These are phyloP conservation scores for Panthera tigris DNA, from an alignment of 2,113 vertebrate genomes.

Conservation along the genomic window DNA sequence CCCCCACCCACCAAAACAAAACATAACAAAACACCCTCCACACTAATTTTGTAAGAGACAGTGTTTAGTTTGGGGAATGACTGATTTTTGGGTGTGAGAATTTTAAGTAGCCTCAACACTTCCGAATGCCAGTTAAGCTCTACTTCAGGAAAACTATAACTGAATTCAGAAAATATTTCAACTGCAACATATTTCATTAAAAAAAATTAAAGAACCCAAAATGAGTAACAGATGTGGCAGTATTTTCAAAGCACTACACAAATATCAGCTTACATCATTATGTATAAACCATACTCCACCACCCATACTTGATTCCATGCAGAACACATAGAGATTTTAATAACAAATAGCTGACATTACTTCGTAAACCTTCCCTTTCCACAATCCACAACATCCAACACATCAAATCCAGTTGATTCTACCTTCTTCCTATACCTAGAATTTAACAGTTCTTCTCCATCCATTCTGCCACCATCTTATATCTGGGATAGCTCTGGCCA, in stretches of 20 bases:
- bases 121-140: not conserved
- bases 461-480: not conserved
- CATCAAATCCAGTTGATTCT: not conserved
- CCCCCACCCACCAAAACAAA: not conserved
- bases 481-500: not conserved
- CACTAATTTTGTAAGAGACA: not conserved
- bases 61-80: slow-evolving; percentile 17
- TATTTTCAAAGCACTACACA: slow-evolving; percentile 45
- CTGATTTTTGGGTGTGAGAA: not conserved
- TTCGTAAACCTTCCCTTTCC: not conserved
- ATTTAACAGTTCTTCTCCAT: slow-evolving; percentile 5
- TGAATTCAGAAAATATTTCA: slow-evolving; percentile 56
- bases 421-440: not conserved
- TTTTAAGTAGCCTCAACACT: slow-evolving; percentile 30
- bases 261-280: not conserved
- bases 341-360: not conserved
- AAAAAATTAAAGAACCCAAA: slow-evolving; percentile 31
- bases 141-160: slow-evolving; percentile 28
- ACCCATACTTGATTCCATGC: not conserved
- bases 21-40: no score
- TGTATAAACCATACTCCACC: not conserved
- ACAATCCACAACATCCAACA: not conserved
- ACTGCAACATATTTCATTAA: not conserved
- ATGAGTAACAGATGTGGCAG: not conserved
- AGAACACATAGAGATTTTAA: slow-evolving; percentile 1